Conservation (phyloP, 2,888 invertebrate species). For the Cotesia congregata region DNA sequence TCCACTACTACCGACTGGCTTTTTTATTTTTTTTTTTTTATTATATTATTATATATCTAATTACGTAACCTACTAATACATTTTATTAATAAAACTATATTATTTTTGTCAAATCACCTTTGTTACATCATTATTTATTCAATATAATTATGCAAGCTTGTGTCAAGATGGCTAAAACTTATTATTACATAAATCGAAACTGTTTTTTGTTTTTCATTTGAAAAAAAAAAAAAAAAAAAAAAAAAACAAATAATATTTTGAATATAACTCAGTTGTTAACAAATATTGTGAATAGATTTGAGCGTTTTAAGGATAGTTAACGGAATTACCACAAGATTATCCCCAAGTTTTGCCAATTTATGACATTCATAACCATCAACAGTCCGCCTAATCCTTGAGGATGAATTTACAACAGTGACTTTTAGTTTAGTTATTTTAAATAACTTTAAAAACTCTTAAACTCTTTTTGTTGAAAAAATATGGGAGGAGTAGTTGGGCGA, state of each 20-base stretch:
- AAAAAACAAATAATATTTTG: not conserved
- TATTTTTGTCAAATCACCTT: no score
- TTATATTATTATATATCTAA: no score
- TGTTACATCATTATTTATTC: no score
- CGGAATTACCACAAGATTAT: constrained; percentile 43
- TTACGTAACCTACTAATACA: no score
- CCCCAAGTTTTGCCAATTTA: constrained; percentile 54
- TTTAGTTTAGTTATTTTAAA: no score
- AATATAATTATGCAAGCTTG: no score
- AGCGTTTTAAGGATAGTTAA: not conserved
- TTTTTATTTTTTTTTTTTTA: not conserved
- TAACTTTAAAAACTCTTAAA: no score
- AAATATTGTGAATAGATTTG: not conserved
- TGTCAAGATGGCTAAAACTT: no score
- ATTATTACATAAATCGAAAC: no score
- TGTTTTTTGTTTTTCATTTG: no score
- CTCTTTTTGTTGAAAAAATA: not conserved
- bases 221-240: no score
- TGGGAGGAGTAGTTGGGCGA: not conserved
- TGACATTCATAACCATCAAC: constrained; percentile 52
- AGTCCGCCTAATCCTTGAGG: constrained; percentile 52
- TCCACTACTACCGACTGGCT: not conserved
- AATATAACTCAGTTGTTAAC: not conserved
- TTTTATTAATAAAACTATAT: no score
- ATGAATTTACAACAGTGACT: not conserved